These are phyloP conservation scores for Drosophila guanche DNA, from an alignment of 1,140 invertebrate species.

Conservation along the genomic window DNA sequence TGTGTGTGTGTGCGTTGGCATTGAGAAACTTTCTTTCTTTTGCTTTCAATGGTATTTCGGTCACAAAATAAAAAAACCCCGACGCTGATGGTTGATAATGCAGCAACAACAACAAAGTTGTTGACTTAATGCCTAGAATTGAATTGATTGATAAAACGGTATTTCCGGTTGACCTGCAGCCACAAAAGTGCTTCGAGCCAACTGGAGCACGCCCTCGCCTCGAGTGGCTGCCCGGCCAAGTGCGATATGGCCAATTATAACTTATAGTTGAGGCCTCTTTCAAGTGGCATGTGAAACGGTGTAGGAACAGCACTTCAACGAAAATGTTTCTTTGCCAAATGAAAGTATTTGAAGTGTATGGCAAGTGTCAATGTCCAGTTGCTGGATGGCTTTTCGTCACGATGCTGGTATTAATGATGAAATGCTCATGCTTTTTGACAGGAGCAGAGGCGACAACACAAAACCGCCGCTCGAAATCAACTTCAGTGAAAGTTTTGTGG, in stretches of 20 bases:
- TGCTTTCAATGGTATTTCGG: constrained; percentile 81
- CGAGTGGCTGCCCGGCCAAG: constrained; percentile 25
- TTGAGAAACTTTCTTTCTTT: constrained; percentile 78
- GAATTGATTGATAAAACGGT: constrained; percentile 70
- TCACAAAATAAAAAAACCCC: constrained; percentile 51
- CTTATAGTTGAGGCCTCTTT: constrained; percentile 56
- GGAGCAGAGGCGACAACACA: constrained; percentile 50
- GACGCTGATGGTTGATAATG: constrained; percentile 42
- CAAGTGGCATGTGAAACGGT: constrained; percentile 7
- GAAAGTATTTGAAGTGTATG: constrained; percentile 57
- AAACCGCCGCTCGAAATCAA: constrained; percentile 55
- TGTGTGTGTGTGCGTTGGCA: constrained; percentile 16
- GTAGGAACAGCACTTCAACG: constrained; percentile 24
- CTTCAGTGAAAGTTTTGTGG: constrained; percentile 73
- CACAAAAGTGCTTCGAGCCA: constrained; percentile 9
- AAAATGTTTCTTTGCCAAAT: constrained; percentile 50
- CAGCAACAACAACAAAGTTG: too few relatives aligned
- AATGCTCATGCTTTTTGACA: constrained; percentile 75
- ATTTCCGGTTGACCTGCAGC: constrained; percentile 62
- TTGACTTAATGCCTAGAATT: background rate
- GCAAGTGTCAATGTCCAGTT: constrained; percentile 78
- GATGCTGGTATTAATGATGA: constrained; percentile 74
- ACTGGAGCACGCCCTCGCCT: constrained; percentile 34
- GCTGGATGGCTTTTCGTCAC: constrained; percentile 74
- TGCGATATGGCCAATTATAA: constrained; percentile 63